Evolutionary conservation across 2,113 vertebrate genomes (phyloP).

Genomic region (Hyperoodon ampullatus): DNA sequence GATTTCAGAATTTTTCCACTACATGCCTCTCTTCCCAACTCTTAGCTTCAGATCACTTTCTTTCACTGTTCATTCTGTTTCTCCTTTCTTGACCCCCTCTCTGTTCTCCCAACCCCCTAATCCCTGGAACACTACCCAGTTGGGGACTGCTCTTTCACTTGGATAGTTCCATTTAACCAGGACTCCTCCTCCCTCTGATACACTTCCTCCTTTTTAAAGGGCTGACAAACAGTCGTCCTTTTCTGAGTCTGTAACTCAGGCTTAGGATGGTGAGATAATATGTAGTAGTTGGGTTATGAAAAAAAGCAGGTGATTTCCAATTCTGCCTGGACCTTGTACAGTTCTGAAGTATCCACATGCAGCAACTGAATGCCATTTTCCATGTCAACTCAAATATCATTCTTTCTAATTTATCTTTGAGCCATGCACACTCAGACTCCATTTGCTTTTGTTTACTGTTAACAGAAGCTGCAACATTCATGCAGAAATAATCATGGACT

Average conservation of each 20-base stretch:
- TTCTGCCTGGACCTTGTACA: not conserved
- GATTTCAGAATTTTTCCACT: conserved; percentile 39
- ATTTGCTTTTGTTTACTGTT: conserved; percentile 78
- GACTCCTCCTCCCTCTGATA: conserved; percentile 63
- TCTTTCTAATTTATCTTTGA: conserved; percentile 67
- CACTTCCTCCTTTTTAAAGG: conserved; percentile 75
- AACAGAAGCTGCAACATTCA: conserved; percentile 75
- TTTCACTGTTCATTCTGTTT: conserved; percentile 68
- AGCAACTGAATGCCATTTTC: conserved; percentile 62
- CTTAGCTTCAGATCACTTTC: conserved; percentile 68
- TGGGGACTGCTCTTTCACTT: conserved; percentile 69
- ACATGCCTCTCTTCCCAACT: not conserved
- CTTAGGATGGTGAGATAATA: conserved; percentile 56
- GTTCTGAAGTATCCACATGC: conserved; percentile 37
- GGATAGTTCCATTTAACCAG: conserved; percentile 70
- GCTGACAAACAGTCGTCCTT: conserved; percentile 71
- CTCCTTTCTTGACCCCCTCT: conserved; percentile 72
- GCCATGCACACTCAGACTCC: conserved; percentile 35
- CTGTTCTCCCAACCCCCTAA: conserved; percentile 74
- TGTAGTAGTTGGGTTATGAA: conserved; percentile 52
- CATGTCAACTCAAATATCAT: conserved; percentile 34
- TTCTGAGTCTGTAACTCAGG: conserved; percentile 59
- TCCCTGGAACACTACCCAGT: conserved; percentile 75
- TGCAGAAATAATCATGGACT: conserved; percentile 77
- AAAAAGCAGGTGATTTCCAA: conserved; percentile 58